Base-by-base conservation (phyloP, 2,888 invertebrate genomes). In the Caenorhabditis drosophilae region DNA sequence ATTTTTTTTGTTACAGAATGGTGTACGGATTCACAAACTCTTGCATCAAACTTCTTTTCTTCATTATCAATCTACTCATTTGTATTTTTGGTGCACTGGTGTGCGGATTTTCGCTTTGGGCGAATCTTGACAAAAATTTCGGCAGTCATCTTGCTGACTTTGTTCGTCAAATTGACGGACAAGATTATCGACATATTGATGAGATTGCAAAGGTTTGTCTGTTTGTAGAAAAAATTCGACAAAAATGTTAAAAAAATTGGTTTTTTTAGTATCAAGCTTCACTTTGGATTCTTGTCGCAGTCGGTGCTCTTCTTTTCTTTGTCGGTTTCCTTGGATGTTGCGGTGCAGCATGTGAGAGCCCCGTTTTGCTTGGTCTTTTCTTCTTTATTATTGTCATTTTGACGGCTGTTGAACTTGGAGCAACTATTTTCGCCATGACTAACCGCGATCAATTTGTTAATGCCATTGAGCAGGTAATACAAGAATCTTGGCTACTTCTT, bases 261-360 rank as follows among this genome's bases (percentile, higher is more conserved):
- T n/a, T 31, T 26, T 74, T 78, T 38, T 54, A 81, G 81, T 82
- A 82, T 52, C 77, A 82, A 69, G 79, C 82, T 0, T 77, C 78
- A 7, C 63, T 82, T 20, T 82, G 82, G 82, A 72, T 82, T 22
- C 58, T 82, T 12, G 79, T 77, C n/a, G 82, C 73, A 0, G 75
- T 82, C 40, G 81, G 80, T 16, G 77, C 76, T 41, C 68, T 82
- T 22, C 63, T 82, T 15, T 73, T 82, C 57, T 35, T 79, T 25
- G 80, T 82, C 25, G 82, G 82, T 31, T 82, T 82, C 52, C 70
- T 81, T 22, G 79, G 82, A 47, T 82, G 82, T 44, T 81, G 80
- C 46, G 82, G 82, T 22, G 79, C 82, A 7, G 75, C 72, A 27
- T 80, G 79, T 47, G 79, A 82, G 47, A 75, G 70, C 40, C 67